Conservation (phyloP, 2,113 vertebrate genomes). For the Forbesichthys papilliferus region DNA sequence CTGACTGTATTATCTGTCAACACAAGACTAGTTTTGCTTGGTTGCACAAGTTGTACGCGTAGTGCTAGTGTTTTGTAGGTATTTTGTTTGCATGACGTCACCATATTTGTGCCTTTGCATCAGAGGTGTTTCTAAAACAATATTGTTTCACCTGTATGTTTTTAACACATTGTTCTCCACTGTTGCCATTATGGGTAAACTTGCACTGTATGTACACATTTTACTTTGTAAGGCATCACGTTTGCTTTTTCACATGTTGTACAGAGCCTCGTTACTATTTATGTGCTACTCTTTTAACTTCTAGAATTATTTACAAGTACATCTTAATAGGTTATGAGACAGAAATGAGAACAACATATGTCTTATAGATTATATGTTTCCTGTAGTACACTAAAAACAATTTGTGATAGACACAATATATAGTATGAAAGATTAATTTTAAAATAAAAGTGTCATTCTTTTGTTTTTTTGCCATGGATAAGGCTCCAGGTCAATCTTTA, state of each 20-base stretch:
- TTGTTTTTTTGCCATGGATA: slow-evolving; percentile 7
- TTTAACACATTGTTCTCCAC: slow-evolving; percentile 7
- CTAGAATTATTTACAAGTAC: slow-evolving; percentile 30
- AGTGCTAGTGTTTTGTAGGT: neutral
- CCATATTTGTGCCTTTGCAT: slow-evolving; percentile 69
- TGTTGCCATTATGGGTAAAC: slow-evolving; percentile 9
- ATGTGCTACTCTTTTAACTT: slow-evolving; percentile 53
- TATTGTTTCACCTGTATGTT: slow-evolving; percentile 1
- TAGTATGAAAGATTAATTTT: slow-evolving; percentile 3
- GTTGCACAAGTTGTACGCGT: slow-evolving; percentile 69
- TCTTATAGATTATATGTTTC: slow-evolving; percentile 42
- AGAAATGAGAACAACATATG: slow-evolving; percentile 7
- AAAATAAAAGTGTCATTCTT: slow-evolving; percentile 9
- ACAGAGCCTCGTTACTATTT: slow-evolving; percentile 73
- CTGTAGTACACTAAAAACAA: slow-evolving; percentile 42
- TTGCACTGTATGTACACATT: slow-evolving; percentile 25
- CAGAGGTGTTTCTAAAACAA: slow-evolving; percentile 12
- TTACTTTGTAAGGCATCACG: neutral
- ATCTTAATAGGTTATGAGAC: slow-evolving; percentile 48
- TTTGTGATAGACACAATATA: slow-evolving; percentile 41
- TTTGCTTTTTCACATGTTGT: slow-evolving; percentile 69
- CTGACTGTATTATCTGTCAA: slow-evolving; percentile 10
- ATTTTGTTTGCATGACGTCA: slow-evolving; percentile 60
- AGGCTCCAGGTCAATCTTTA: slow-evolving; percentile 1
- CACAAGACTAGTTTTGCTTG: slow-evolving; percentile 67